Percentiles rank a stretch among this genome's conserved stretches.
phyloP scores from a whole-genome alignment of 2,113 vertebrate genomes.

The Blennius ocellaris region DNA sequence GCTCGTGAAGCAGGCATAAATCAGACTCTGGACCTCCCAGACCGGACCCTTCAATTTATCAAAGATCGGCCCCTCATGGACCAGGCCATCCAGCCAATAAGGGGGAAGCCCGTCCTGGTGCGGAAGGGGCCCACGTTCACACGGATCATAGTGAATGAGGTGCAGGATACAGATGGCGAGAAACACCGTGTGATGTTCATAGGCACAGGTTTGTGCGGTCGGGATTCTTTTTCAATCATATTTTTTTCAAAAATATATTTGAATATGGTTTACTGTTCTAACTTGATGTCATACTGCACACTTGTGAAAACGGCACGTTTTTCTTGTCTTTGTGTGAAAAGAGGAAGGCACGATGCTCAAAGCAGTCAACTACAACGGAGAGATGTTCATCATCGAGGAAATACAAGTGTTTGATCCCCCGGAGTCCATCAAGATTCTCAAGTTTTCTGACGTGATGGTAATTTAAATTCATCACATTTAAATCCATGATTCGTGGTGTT shows the following conservation, averaged over 20 bases:
- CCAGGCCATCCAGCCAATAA: constrained; percentile 72
- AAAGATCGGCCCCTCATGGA: constrained; percentile 83
- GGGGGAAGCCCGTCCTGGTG: constrained; percentile 72
- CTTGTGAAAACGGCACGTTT: not conserved
- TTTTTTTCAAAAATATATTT: not conserved
- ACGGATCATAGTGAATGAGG: constrained; percentile 78
- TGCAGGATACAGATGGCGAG: constrained; percentile 67
- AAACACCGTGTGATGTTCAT: constrained; percentile 82
- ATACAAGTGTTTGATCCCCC: constrained; percentile 78
- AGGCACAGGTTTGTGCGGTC: constrained; percentile 80
- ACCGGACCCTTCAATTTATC: constrained; percentile 83
- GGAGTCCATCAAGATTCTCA: constrained; percentile 79
- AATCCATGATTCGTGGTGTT: too few relatives aligned
- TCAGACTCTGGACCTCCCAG: constrained; percentile 78
- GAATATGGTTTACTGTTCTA: not conserved
- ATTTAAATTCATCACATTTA: not conserved
- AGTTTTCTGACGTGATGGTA: constrained; percentile 80
- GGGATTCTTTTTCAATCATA: too few relatives aligned
- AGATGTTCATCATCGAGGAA: constrained; percentile 87
- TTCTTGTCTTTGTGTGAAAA: constrained; percentile 50
- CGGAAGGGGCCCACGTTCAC: constrained; percentile 77
- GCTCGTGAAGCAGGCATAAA: constrained; percentile 61
- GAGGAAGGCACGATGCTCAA: constrained; percentile 85
- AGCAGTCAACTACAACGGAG: constrained; percentile 78
- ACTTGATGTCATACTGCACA: not conserved